Base-by-base conservation (phyloP, 2,888 invertebrate genomes). In the Gnatocerus cornutus region DNA sequence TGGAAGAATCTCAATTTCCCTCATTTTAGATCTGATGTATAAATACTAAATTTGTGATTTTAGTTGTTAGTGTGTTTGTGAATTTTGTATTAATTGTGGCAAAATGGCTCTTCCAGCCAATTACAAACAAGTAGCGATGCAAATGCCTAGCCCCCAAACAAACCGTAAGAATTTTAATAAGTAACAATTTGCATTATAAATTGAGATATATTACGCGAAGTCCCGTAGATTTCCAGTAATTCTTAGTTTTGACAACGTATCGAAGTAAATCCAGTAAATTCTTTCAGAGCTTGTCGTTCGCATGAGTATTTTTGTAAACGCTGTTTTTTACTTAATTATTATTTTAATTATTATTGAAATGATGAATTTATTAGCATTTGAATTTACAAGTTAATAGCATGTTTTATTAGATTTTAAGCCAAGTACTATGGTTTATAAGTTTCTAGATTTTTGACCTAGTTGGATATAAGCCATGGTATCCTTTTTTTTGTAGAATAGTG, bases 81-180 rank as follows among this genome's bases (percentile, higher is more conserved):
- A 13, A 21, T 53, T 45, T 66, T 16, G 41, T n/a, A 37, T 50
- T 39, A 6, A 6, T 37, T 14, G 64, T 58, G 39, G 46, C 59
- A 83, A 77, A 72, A 95, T 95, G 95, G 92, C 95, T 77, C 87
- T 95, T 74, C 94, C 94, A 68, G 89, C 90, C 77, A 94, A 92
- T 84, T 95, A 94, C 84, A 95, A 95, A 85, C 94, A 94, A 88
- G 90, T 93, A 78, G 91, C 94, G 64, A 90, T 93, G 85, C 89
- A 92, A 77, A 90, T 92, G 85, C 90, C 93, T 74, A 90, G 89
- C 79, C 90, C 91, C 45, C 90, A 91, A 78, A 88, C 91, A 80
- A 91, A 90, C 86, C 92, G 92, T 92, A 89, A 90, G 92, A 82
- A 5, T 27, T 16, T 39, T 10, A 59, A 9, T 39, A 53, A 53